phyloP scores from a whole-genome alignment of 1,140 invertebrate genomes.

The Lysiphlebus fabarum region DNA sequence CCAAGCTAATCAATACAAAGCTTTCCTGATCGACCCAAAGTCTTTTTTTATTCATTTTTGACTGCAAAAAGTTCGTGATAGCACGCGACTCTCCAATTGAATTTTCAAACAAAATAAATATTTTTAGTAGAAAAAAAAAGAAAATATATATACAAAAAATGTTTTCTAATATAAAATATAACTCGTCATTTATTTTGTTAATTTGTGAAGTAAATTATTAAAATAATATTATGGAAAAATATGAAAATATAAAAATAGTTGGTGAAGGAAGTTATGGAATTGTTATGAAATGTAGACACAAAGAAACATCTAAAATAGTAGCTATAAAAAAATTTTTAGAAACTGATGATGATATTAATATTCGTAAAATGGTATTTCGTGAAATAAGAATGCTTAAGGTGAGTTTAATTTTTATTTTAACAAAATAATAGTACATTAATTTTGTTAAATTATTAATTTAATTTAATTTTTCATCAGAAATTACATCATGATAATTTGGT shows the following conservation, averaged over 20 bases:
- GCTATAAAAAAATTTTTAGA: conserved; percentile 89
- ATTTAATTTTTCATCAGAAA: conserved; percentile 60
- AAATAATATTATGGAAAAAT: conserved; percentile 62
- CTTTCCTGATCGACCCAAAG: too few relatives aligned
- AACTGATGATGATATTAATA: conserved; percentile 78
- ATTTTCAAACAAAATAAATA: too few relatives aligned
- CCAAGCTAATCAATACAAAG: too few relatives aligned
- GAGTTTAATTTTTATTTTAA: conserved; percentile 25
- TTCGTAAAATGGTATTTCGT: conserved; percentile 80
- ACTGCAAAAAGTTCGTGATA: too few relatives aligned
- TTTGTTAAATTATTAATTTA: conserved; percentile 6
- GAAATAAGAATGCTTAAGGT: conserved; percentile 87
- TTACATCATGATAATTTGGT: conserved; percentile 85
- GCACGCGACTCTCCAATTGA: too few relatives aligned
- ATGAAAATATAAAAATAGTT: conserved; percentile 65
- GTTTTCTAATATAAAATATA: too few relatives aligned
- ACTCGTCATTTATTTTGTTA: too few relatives aligned
- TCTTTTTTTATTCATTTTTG: too few relatives aligned
- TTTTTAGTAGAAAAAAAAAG: too few relatives aligned
- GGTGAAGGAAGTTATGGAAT: conserved; percentile 86
- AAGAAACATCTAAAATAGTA: conserved; percentile 76
- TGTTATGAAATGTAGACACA: conserved; percentile 80
- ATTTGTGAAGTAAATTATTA: too few relatives aligned
- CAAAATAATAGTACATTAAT: too few relatives aligned
- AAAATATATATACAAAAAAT: too few relatives aligned